Evolutionary conservation across 2,113 vertebrate genomes (phyloP).

Genomic region (Hippocampus mohnikei): DNA sequence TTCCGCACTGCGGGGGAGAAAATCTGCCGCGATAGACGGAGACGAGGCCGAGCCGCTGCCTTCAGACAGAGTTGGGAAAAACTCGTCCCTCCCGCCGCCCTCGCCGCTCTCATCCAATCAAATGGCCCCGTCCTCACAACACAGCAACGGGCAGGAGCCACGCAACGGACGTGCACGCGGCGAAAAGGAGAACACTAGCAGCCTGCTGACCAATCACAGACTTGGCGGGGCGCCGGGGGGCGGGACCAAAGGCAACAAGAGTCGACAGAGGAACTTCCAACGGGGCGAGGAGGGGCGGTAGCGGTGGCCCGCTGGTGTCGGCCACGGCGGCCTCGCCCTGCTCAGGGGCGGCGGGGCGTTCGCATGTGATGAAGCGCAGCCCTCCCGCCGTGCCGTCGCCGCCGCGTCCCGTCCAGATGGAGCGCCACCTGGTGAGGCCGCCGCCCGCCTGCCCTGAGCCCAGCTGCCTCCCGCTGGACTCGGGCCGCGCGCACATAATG

Average conservation of each 20-base stretch:
- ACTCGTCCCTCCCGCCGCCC: slow-evolving; percentile 57
- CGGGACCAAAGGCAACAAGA: slow-evolving; percentile 57
- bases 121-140: slow-evolving; percentile 58
- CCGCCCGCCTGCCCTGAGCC: slow-evolving; percentile 87
- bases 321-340: slow-evolving; percentile 51
- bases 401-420: slow-evolving; percentile 82
- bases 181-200: slow-evolving; percentile 70
- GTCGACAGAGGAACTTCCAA: slow-evolving; percentile 63
- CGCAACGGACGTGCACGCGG: slow-evolving; percentile 67
- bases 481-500: slow-evolving; percentile 82
- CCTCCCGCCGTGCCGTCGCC: slow-evolving; percentile 79
- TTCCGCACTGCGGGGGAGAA: slow-evolving; percentile 40
- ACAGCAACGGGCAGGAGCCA: slow-evolving; percentile 72
- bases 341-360: slow-evolving; percentile 55
- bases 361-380: slow-evolving; percentile 79
- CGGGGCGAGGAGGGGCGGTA: slow-evolving; percentile 30
- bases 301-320: slow-evolving; percentile 48
- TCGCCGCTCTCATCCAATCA: slow-evolving; percentile 75
- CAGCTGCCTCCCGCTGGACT: slow-evolving; percentile 82
- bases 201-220: slow-evolving; percentile 63
- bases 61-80: slow-evolving; percentile 55
- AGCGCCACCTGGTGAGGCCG: slow-evolving; percentile 83
- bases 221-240: slow-evolving; percentile 51
- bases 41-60: slow-evolving; percentile 52
- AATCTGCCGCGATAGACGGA: slow-evolving; percentile 55